A percentile compares a stretch with the other conserved stretches of the same genome.
phyloP scores from a whole-genome alignment of 1,140 invertebrate genomes.

The Tetramorium parvispinum region DNA sequence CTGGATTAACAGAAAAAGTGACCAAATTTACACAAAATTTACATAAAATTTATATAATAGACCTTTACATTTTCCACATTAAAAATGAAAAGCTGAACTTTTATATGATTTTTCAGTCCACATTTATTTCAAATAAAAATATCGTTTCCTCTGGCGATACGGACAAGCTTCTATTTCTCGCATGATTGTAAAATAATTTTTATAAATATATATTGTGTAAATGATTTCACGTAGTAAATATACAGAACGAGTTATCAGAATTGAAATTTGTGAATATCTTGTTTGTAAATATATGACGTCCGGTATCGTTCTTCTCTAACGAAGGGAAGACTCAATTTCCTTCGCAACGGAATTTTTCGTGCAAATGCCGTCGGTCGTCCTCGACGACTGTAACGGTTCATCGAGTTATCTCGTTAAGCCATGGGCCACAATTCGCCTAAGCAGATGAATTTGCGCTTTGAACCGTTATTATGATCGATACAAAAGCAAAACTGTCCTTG shows the following conservation, averaged over 20 bases:
- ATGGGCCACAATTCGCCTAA: not conserved
- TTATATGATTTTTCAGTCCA: not conserved
- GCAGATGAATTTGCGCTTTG: not conserved
- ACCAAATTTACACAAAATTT: not conserved
- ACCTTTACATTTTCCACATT: not conserved
- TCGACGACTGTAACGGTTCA: not conserved
- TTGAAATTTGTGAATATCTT: conserved; percentile 6
- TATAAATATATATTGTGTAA: not conserved
- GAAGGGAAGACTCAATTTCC: conserved; percentile 9
- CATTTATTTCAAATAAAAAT: not conserved
- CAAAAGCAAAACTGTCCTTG: not conserved
- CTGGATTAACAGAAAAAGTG: not conserved
- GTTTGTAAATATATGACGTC: conserved; percentile 9
- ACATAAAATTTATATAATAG: no score
- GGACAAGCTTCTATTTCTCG: not conserved
- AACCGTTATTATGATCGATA: not conserved
- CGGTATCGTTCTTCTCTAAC: not conserved
- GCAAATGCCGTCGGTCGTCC: not conserved
- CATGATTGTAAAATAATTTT: not conserved
- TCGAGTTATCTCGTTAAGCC: conserved; percentile 33
- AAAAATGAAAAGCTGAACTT: not conserved
- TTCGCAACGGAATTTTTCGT: conserved; percentile 7
- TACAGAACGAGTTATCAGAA: not conserved
- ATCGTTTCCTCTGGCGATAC: not conserved
- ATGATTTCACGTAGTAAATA: not conserved